These are phyloP conservation scores for Drosophila subobscura DNA, from an alignment of 1,140 invertebrate species.

Conservation along the genomic window DNA sequence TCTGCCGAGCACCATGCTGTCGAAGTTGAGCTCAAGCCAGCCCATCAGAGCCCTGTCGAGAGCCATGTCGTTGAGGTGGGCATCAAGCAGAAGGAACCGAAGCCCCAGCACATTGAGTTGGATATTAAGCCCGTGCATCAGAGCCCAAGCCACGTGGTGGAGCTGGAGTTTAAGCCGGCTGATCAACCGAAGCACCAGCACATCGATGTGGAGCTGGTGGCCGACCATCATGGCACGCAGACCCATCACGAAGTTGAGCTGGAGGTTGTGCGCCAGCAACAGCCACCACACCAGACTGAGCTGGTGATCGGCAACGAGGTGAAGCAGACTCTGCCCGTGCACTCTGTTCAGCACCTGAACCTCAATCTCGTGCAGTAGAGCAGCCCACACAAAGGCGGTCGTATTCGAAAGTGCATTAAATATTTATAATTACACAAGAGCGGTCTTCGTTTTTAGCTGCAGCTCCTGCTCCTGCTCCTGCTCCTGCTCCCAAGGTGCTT, in stretches of 20 bases:
- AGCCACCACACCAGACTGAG: conserved; percentile 16
- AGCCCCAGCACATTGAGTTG: conserved; percentile 21
- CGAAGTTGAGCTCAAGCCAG: conserved; percentile 10
- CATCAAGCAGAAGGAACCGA: neutral
- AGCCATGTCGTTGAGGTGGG: conserved; percentile 14
- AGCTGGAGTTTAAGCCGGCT: conserved; percentile 22
- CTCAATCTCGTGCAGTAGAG: conserved; percentile 23
- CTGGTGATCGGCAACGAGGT: conserved; percentile 2
- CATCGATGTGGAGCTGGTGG: conserved; percentile 30
- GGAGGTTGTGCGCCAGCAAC: conserved; percentile 2
- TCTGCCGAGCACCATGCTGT: neutral
- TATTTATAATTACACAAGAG: conserved; percentile 49
- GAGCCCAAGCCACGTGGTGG: neutral
- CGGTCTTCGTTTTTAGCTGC: conserved; percentile 14
- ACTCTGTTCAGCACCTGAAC: conserved; percentile 8
- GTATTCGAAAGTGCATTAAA: conserved; percentile 44
- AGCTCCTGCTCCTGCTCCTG: neutral
- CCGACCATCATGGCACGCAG: conserved; percentile 6
- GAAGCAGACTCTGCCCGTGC: neutral
- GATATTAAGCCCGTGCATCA: conserved; percentile 12
- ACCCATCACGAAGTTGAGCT: neutral
- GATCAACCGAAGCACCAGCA: conserved; percentile 20
- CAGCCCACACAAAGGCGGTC: conserved; percentile 4
- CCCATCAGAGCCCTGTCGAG: neutral
- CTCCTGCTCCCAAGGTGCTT: conserved; percentile 35